Base-by-base conservation (phyloP, 2,888 invertebrate genomes). In the Eueremaeus valkanovi region DNA sequence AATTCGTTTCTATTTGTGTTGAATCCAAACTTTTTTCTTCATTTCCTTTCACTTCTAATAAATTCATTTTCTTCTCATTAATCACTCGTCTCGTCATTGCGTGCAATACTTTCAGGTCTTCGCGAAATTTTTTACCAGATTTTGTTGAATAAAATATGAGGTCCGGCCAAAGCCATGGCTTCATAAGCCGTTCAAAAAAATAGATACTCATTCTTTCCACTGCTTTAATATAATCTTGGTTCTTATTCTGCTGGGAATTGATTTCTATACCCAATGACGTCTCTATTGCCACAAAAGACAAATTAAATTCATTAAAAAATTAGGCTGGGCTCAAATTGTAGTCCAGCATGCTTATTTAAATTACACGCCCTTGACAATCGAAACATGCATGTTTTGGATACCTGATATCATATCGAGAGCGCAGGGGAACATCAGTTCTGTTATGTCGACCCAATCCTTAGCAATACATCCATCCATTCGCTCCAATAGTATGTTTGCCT, bases 331-430 rank as follows among this genome's bases (percentile, higher is more conserved):
- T n/a, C n/a, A n/a, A n/a, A n/a, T n/a, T n/a, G n/a, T n/a, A n/a
- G n/a, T n/a, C n/a, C n/a, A n/a, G n/a, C n/a, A n/a, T n/a, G n/a
- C n/a, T n/a, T n/a, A n/a, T n/a, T n/a, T n/a, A n/a, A n/a, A n/a
- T n/a, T n/a, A n/a, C n/a, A n/a, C n/a, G n/a, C n/a, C n/a, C n/a
- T n/a, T n/a, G n/a, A n/a, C n/a, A n/a, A 13, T 11, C 45, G 3
- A 45, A 45, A 45, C 36, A 11, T 36, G 5, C 36, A 36, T 36
- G 16, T 45, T 11, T 45, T 11, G 16, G 18, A 45, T 36, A 45
- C 72, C 72, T 18, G 29, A 79, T 0, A 80, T 75, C 11, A 79
- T 78, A 72, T 80, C 80, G 13, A 80, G 73, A 40, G 80, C 78
- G 13, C 78, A 80, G 6, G 78, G 61, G 2, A 78, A 78, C 21